Conservation (phyloP, 2,113 vertebrate genomes). For the Ellobius talpinus region DNA sequence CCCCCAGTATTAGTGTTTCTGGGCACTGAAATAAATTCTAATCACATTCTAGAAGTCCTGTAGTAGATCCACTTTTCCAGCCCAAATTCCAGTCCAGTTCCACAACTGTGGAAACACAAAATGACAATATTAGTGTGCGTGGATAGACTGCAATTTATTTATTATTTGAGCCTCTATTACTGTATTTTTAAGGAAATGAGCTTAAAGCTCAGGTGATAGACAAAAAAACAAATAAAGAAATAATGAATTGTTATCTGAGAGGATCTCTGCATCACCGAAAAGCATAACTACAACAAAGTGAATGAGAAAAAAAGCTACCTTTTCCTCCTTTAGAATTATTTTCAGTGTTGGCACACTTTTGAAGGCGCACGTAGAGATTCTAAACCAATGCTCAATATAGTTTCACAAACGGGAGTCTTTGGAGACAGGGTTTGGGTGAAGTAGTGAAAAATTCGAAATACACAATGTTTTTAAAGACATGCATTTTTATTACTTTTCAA, state of each 20-base stretch:
- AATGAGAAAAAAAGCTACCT: not conserved
- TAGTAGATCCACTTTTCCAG: conserved; percentile 21
- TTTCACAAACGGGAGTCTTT: conserved; percentile 56
- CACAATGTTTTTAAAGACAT: conserved; percentile 68
- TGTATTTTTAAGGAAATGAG: conserved; percentile 55
- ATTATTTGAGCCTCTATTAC: conserved; percentile 9
- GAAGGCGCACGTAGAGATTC: not conserved
- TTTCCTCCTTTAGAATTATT: conserved; percentile 46
- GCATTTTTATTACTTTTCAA: conserved; percentile 66
- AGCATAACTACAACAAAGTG: conserved; percentile 26
- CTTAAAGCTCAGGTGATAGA: not conserved
- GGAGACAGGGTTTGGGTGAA: conserved; percentile 45
- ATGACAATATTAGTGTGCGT: not conserved
- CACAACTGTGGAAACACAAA: conserved; percentile 8
- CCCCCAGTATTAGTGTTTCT: conserved; percentile 47
- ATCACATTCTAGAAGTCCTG: not conserved
- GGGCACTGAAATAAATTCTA: conserved; percentile 20
- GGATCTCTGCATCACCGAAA: not conserved
- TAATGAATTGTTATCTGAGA: not conserved
- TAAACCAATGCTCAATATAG: not conserved
- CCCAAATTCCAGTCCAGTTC: not conserved
- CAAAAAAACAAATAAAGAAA: conserved; percentile 36
- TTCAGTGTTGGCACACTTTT: conserved; percentile 30
- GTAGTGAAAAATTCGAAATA: conserved; percentile 67
- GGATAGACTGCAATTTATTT: not conserved